Percentiles rank a stretch among this genome's conserved stretches.
Evolutionary conservation across 2,113 vertebrate genomes (phyloP).

Genomic region (Lipotes vexillifer): DNA sequence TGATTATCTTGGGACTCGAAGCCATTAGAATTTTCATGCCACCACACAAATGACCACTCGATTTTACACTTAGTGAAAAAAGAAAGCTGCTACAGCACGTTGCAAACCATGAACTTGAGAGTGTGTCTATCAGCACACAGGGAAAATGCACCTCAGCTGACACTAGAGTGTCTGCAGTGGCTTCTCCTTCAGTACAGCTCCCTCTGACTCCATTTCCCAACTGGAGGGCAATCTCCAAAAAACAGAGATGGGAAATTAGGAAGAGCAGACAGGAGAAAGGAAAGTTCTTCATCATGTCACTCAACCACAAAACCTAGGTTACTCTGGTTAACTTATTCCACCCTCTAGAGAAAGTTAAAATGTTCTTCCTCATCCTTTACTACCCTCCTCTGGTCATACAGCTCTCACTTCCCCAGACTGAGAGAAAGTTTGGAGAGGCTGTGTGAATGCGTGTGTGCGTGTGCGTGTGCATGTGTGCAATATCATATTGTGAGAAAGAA

Average conservation of each 20-base stretch:
- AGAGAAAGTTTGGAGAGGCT: not conserved
- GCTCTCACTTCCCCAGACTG: not conserved
- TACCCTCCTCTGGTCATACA: not conserved
- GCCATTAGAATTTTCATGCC: not conserved
- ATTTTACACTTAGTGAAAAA: not conserved
- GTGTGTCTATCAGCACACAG: not conserved
- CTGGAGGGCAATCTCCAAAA: not conserved
- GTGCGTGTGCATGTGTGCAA: not conserved
- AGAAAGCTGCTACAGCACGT: not conserved
- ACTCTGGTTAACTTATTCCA: not conserved
- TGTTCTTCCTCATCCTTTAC: not conserved
- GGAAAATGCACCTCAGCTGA: not conserved
- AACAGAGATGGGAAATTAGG: not conserved
- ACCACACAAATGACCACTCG: not conserved
- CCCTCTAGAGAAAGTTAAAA: not conserved
- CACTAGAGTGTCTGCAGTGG: not conserved
- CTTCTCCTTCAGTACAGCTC: not conserved
- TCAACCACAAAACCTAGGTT: not conserved
- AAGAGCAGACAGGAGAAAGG: not conserved
- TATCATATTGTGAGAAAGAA: not conserved
- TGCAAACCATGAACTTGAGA: accelerated
- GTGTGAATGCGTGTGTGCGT: not conserved
- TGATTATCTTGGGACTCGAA: not conserved
- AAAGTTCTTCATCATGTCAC: not conserved
- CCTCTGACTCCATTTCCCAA: not conserved